Conservation (phyloP, 92 coral and sea anemone genomes). For the Isaurus tuberculatus region DNA sequence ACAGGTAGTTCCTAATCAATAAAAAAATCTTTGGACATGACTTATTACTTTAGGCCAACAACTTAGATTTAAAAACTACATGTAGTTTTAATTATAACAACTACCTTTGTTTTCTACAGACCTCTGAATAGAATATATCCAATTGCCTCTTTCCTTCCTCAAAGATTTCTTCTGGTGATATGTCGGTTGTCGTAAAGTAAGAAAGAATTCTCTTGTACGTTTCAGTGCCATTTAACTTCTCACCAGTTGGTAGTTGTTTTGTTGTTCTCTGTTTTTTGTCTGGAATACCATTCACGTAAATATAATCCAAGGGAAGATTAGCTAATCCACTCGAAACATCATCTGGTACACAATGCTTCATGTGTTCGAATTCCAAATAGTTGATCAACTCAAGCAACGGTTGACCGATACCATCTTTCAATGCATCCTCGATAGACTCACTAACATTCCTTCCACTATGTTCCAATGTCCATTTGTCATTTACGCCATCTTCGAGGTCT, state of each 20-base stretch:
- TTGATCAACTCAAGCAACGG: constrained; percentile 73
- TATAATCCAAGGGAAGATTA: constrained; percentile 82
- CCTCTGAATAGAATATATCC: constrained; percentile 72
- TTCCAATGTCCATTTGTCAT: constrained; percentile 60
- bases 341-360: constrained; percentile 87
- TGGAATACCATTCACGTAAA: constrained; percentile 76
- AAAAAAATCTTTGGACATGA: too few relatives aligned
- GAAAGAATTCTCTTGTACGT: constrained; percentile 81
- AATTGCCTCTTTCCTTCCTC: constrained; percentile 76
- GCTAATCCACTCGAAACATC: constrained; percentile 87
- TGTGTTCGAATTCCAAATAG: constrained; percentile 71
- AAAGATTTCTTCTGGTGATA: constrained; percentile 69
- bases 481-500: constrained; percentile 58
- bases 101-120: constrained; percentile 9
- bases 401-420: constrained; percentile 74
- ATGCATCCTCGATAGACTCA: constrained; percentile 63
- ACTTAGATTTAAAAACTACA: too few relatives aligned
- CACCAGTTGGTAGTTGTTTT: constrained; percentile 80
- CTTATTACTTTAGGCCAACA: too few relatives aligned
- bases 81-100: background rate
- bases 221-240: constrained; percentile 72
- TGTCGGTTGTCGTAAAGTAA: constrained; percentile 85
- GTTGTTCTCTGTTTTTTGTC: constrained; percentile 69
- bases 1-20: too few relatives aligned
- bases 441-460: constrained; percentile 55